A percentile compares a stretch with the other conserved stretches of the same genome.
phyloP scores from a whole-genome alignment of 2,797 vertebrate species.

The Hemibagrus guttatus region DNA sequence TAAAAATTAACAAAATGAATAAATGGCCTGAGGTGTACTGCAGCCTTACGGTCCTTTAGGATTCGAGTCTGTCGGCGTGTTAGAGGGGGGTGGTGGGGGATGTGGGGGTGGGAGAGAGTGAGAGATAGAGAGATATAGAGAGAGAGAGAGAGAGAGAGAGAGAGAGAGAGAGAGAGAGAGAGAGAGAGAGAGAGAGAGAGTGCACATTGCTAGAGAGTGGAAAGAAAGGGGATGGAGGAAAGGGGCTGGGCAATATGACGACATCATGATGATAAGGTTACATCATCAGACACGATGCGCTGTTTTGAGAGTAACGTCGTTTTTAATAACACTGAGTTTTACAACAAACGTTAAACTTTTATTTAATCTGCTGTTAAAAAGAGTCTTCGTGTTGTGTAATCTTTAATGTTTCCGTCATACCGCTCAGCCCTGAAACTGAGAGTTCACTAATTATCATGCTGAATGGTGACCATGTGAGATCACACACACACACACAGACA shows the following conservation, averaged over 20 bases:
- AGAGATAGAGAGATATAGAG: too few species aligned
- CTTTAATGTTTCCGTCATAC: not conserved
- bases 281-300: not conserved
- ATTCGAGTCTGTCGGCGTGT: slow-evolving; percentile 68
- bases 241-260: not conserved
- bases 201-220: not conserved
- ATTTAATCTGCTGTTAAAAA: not conserved
- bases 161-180: too few species aligned
- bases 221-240: not conserved
- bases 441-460: not conserved
- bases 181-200: too few species aligned
- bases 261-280: not conserved
- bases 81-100: slow-evolving; percentile 8
- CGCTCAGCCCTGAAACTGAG: not conserved
- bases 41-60: slow-evolving; percentile 74
- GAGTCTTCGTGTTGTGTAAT: not conserved
- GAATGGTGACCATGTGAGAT: not conserved
- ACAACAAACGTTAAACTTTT: too few species aligned
- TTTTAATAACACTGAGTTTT: too few species aligned
- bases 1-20: slow-evolving; percentile 58
- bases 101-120: too few species aligned
- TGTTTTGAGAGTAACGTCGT: not conserved
- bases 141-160: too few species aligned
- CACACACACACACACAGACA: not conserved
- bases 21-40: slow-evolving; percentile 84